Conservation (phyloP, 23 tunicate species). For the Halocynthia aurantium region DNA sequence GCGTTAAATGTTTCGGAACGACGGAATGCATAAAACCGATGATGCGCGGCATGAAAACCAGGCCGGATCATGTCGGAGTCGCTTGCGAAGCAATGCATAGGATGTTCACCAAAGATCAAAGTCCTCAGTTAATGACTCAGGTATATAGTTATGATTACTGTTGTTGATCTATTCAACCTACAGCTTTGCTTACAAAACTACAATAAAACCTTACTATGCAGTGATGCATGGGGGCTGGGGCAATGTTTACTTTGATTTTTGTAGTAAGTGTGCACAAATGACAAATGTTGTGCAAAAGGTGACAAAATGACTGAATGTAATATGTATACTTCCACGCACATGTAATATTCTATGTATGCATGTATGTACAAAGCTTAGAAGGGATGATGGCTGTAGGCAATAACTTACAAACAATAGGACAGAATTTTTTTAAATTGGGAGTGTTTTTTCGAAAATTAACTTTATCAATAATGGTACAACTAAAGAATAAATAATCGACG, state of each 20-base stretch:
- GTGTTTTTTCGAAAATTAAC: background rate
- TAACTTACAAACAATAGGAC: no score
- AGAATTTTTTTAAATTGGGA: no score
- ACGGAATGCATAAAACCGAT: slow-evolving; percentile 78
- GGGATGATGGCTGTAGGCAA: no score
- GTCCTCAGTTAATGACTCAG: slow-evolving; percentile 68
- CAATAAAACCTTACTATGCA: background rate
- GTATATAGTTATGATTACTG: slow-evolving; percentile 1
- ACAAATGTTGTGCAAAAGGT: no score
- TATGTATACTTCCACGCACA: no score
- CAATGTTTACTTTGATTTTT: no score
- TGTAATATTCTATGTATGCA: no score
- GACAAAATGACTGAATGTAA: no score
- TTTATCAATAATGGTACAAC: background rate
- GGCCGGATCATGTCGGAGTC: slow-evolving; percentile 69
- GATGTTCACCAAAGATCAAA: slow-evolving; percentile 54
- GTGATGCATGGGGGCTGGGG: no score
- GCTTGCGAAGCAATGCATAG: slow-evolving; percentile 85
- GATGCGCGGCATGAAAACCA: slow-evolving; percentile 79
- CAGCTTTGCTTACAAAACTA: background rate
- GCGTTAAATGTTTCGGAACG: slow-evolving; percentile 49
- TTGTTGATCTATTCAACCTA: background rate
- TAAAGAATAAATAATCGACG: background rate
- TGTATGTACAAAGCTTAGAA: no score
- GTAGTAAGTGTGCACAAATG: no score